Base-by-base conservation (phyloP, 2,113 vertebrate genomes). In the Chaetodon trifascialis region DNA sequence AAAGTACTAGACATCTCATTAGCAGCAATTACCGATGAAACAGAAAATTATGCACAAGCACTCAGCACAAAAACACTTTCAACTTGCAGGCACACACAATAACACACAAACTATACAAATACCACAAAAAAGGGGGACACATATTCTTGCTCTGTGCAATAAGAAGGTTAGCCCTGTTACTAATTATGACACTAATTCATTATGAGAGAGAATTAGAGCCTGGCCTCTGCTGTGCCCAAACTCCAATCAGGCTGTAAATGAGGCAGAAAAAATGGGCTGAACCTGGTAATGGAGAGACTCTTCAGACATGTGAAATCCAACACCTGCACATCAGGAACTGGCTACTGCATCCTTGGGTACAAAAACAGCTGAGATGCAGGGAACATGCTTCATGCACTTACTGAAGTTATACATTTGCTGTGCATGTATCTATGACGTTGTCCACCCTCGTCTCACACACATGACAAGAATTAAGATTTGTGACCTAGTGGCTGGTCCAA, bases 151-250 rank as follows among this genome's bases (percentile, higher is more conserved):
- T 85, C 76, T 83, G 62, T 83, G 80, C 82, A 84, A 84, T 84
- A 89, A 83, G 86, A 87, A 89, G 89, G 91, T 90, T 91, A 89
- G 83, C 82, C 87, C 86, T 82, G 83, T 90, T 87, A 87, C 92
- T 95, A 95, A 94, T 94, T 94, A 92, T 92, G 87, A 91, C 83
- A 85, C 91, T 91, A 81, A 92, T 94, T 94, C 85, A 94, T 94
- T 92, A 93, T 93, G 88, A 88, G 88, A 91, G 87, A 89, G 87
- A 92, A 93, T 94, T 90, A 91, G 64, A 89, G 77, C 47, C 67
- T 88, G 92, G 90, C 91, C 91, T 92, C 86, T 84, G 76, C 79
- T 75, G 76, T 62, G 76, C 86, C 80, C 86, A 84, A 88, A 92
- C 90, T 92, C 92, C 86, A 94, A 93, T 94, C 93, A 93, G 80